Base-by-base conservation (phyloP, 92 coral and sea anemone genomes). In the Pocillopora meandrina region DNA sequence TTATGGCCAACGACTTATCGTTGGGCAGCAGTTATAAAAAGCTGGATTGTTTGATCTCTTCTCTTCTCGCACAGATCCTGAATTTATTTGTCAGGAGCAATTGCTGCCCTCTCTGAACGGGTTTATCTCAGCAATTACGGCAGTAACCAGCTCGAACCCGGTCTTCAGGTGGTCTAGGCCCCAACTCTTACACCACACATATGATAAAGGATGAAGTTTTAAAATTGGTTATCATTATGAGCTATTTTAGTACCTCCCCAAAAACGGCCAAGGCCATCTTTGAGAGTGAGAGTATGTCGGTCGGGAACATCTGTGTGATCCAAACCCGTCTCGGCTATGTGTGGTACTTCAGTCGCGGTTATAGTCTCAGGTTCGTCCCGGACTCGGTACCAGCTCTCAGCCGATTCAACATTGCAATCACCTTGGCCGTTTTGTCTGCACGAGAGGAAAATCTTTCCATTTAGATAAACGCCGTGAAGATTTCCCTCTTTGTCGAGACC, bases 391-490 rank as follows among this genome's bases (percentile, higher is more conserved):
- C 76, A 72, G 60, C 26, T 72, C 60, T 19, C 76, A 3, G 60
- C 17, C 17, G 60, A 19, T 17, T 19, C 76, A 19, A 49, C 76
- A 35, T 52, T 72, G 52, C 76, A 72, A 19, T 15, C 31, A 11
- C 76, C 76, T 72, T 72, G 31, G 16, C 76, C 76, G 33, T 72
- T 8, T 10, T 72, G 59, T 49, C 42, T 33, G 58, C 76, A 72
- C 9, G 76, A 72, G 76, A 72, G 7, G n/a, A 72, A 52, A 47
- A 26, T 1, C 19, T 72, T 72, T 12, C 35, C 59, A 31, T 72
- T 52, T 2, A 72, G 61, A 52, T 47, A 72, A 2, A 72, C 76
- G 9, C 76, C 76, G 61, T 72, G 76, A 2, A 72, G 58, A 4
- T 52, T 72, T 52, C 33, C 76, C 16, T 15, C 76, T 72, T 72